These are phyloP conservation scores for Notamacropus eugenii DNA, from an alignment of 2,797 vertebrate species.

Conservation along the genomic window DNA sequence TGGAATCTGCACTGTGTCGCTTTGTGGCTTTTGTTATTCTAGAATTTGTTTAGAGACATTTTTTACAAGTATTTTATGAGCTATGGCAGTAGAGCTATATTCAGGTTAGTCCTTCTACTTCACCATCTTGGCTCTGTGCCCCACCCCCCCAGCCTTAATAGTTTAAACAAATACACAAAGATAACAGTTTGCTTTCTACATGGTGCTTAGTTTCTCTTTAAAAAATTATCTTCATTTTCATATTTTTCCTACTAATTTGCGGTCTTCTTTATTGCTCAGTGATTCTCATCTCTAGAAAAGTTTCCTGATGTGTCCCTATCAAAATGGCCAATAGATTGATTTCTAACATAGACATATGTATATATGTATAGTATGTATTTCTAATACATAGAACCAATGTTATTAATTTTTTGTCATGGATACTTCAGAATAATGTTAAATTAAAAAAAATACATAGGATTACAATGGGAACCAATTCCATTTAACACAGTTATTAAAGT, in stretches of 20 bases:
- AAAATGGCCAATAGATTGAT: neutral
- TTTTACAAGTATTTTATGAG: too few species aligned
- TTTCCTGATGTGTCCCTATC: neutral
- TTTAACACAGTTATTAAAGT: neutral
- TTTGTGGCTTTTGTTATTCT: too few species aligned
- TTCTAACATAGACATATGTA: neutral
- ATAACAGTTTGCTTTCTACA: constrained; percentile 2
- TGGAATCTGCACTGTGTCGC: too few species aligned
- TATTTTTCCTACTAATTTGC: neutral
- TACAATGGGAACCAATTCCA: neutral
- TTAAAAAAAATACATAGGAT: neutral
- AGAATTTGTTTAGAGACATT: too few species aligned
- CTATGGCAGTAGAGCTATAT: too few species aligned
- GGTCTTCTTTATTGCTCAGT: constrained; percentile 41
- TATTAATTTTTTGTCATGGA: neutral
- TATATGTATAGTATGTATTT: too few species aligned
- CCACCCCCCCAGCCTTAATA: neutral
- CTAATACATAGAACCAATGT: neutral
- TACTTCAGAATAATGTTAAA: neutral
- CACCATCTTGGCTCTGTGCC: too few species aligned
- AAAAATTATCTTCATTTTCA: neutral
- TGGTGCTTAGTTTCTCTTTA: neutral
- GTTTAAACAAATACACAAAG: neutral
- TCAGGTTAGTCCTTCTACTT: too few species aligned
- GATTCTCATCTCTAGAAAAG: constrained; percentile 21